These are phyloP conservation scores for Premnoplex brunnescens DNA, from an alignment of 2,797 vertebrate species.

Conservation along the genomic window DNA sequence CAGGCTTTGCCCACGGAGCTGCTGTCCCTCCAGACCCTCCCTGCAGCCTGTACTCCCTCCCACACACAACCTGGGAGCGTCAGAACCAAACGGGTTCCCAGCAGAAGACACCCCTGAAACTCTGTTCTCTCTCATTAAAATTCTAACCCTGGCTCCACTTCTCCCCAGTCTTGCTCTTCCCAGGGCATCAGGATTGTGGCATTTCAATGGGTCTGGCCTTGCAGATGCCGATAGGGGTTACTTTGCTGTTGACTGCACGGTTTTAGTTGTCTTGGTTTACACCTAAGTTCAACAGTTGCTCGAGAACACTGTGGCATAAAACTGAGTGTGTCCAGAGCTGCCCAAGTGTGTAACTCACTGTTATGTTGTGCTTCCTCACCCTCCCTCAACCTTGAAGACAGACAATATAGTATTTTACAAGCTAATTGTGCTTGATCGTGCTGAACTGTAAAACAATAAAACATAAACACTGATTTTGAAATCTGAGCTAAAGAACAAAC, in stretches of 20 bases:
- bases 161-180: not conserved
- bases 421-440: slow-evolving; percentile 30
- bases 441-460: slow-evolving; percentile 38
- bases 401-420: not conserved
- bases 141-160: not conserved
- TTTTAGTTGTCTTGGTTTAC: slow-evolving; percentile 12
- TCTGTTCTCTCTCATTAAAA: not conserved
- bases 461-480: slow-evolving; percentile 22
- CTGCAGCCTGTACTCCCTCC: fast-evolving
- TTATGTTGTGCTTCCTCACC: not conserved
- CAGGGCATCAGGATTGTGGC: not conserved
- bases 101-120: not conserved
- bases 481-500: not conserved
- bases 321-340: not conserved
- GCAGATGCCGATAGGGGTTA: not conserved
- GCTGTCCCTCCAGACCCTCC: not conserved
- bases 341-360: not conserved
- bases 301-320: not conserved
- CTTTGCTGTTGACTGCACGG: not conserved
- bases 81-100: fast-evolving
- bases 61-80: fast-evolving
- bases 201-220: not conserved
- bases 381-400: slow-evolving; percentile 10
- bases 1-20: fast-evolving
- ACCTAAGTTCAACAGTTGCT: slow-evolving; percentile 1